These are phyloP conservation scores for Branchipolynoe longqiensis DNA, from an alignment of 2,888 invertebrate species.

Conservation along the genomic window DNA sequence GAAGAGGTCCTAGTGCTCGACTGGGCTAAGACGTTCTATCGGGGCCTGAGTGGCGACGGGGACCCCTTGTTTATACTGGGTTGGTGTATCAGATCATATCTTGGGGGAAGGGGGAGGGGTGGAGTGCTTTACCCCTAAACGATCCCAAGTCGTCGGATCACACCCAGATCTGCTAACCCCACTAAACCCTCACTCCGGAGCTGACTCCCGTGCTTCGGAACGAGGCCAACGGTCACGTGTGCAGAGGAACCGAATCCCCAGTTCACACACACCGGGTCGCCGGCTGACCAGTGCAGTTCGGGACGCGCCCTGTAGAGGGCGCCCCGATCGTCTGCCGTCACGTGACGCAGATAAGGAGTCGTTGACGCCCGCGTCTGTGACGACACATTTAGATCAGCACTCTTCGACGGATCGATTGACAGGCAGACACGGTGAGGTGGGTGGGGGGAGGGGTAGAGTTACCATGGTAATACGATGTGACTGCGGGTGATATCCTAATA, in stretches of 20 bases:
- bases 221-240: constrained; percentile 25
- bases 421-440: no score
- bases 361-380: neutral
- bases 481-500: no score
- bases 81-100: constrained; percentile 42
- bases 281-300: constrained; percentile 22
- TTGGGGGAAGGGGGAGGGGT: no score
- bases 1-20: no score
- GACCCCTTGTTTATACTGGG: constrained; percentile 44
- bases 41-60: neutral
- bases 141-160: neutral
- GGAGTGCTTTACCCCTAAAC: neutral
- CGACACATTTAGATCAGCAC: neutral
- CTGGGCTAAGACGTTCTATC: no score
- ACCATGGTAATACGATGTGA: no score
- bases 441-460: no score
- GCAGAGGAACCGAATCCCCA: constrained; percentile 10
- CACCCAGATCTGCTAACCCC: neutral
- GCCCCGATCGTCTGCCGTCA: neutral
- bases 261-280: neutral
- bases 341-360: neutral
- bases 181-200: neutral
- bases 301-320: neutral
- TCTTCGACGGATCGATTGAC: neutral
- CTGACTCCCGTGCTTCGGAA: constrained; percentile 1